Conservation (phyloP, 2,797 vertebrate species). For the Loriculus beryllinus region DNA sequence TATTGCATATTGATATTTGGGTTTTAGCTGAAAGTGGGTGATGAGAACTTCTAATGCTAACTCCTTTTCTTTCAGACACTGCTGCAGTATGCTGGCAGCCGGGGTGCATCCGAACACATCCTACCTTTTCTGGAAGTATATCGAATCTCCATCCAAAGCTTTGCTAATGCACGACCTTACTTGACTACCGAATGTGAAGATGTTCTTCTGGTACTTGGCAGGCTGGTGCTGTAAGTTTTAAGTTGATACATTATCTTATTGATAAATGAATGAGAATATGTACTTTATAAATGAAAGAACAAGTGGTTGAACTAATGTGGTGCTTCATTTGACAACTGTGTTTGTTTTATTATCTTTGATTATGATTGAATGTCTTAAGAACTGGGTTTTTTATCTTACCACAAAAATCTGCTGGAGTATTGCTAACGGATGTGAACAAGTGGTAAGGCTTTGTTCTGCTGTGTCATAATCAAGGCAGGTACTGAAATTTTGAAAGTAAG, state of each 20-base stretch:
- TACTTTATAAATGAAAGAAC: not conserved
- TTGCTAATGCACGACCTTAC: slow-evolving; percentile 91
- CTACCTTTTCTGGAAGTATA: slow-evolving; percentile 93
- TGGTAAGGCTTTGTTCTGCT: not conserved
- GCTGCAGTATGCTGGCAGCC: slow-evolving; percentile 92
- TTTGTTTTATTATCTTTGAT: not conserved
- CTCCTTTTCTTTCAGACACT: slow-evolving; percentile 83
- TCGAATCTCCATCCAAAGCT: slow-evolving; percentile 94
- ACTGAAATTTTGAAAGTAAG: not conserved
- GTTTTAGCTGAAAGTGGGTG: not conserved
- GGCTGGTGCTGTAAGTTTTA: slow-evolving; percentile 92
- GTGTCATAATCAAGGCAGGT: not conserved
- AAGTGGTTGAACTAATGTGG: not conserved
- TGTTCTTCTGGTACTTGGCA: slow-evolving; percentile 92
- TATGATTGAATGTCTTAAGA: not conserved
- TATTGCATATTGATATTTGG: not conserved
- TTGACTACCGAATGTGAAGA: slow-evolving; percentile 93
- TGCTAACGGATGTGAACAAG: not conserved
- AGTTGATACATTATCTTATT: not conserved
- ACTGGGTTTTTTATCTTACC: not conserved
- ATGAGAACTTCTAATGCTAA: not conserved
- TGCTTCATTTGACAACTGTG: not conserved
- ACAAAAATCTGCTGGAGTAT: not conserved
- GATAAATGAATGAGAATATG: not conserved
- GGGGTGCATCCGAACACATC: slow-evolving; percentile 91